Evolutionary conservation across 2,113 vertebrate genomes (phyloP), one percentile per base, ranked within the genome.

Genomic region (Lagopus leucura): DNA sequence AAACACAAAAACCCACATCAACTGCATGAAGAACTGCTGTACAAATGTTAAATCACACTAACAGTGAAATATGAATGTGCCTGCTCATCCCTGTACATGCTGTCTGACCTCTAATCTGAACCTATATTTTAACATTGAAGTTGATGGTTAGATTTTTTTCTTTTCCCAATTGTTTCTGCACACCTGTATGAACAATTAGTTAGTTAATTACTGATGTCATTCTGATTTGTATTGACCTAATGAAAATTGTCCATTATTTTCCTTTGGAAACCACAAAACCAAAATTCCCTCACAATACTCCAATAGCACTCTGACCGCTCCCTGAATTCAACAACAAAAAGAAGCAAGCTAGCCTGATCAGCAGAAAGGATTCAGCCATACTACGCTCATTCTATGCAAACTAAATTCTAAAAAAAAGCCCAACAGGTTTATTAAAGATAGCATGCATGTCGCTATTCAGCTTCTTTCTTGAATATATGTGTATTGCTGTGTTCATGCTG

Each of bases 1-100:
- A 27, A 84, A 28, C 58, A 30, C 58, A 73, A 89, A 13, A 55
- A 2, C 4, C 11, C 4, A 19, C 70, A 21, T 8, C 36, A 73
- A 69, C 9, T 11, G 25, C 11, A 42, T 21, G 16, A 67, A 57
- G 47, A 89, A 81, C 10, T 30, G 15, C 20, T 84, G 47, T 7
- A 2, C 5, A 82, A 71, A 6, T 58, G 65, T 50, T 79, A 65
- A 90, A 77, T 42, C 55, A 90, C n/a, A 43, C 22, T 10, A 72
- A 78, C 17, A 13, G 55, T 47, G 40, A 85, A 77, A 58, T 77
- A 77, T 50, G 42, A 88, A 82, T 92, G 34, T 75, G 50, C 19
- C 25, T 64, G 47, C 38, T 47, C 67, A 82, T 50, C 50, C 55
- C 54, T 74, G 4, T 18, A 78, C 82, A 8, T 27, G 14, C 8